phyloP scores from a whole-genome alignment of 2,888 invertebrate species.

The Crossocerus cetratus region DNA sequence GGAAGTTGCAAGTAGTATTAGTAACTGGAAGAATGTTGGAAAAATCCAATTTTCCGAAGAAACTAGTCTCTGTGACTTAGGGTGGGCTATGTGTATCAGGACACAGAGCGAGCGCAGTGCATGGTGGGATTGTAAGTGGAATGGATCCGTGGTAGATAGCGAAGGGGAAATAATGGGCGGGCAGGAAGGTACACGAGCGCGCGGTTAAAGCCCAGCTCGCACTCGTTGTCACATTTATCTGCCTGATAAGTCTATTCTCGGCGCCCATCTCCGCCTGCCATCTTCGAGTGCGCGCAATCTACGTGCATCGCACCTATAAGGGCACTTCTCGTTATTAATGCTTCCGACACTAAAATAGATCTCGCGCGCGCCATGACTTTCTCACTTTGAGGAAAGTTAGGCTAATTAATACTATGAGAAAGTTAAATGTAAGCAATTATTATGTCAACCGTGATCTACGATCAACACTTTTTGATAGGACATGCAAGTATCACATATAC shows the following conservation, averaged over 20 bases:
- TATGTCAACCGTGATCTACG: too few species aligned
- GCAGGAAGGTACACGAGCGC: constrained; percentile 36
- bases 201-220: constrained; percentile 47
- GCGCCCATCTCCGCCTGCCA: constrained; percentile 48
- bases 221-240: constrained; percentile 56
- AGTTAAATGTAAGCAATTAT: too few species aligned
- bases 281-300: constrained; percentile 41
- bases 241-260: constrained; percentile 56
- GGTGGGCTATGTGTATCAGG: too few species aligned
- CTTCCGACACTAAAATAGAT: constrained; percentile 29
- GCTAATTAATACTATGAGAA: too few species aligned
- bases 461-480: too few species aligned
- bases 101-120: constrained; percentile 16
- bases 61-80: too few species aligned
- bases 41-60: too few species aligned
- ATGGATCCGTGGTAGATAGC: constrained; percentile 54
- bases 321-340: constrained; percentile 46
- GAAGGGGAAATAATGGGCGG: constrained; percentile 54
- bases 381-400: not conserved
- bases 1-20: too few species aligned
- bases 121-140: constrained; percentile 50
- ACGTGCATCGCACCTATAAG: constrained; percentile 43
- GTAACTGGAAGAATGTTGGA: too few species aligned
- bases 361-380: constrained; percentile 5
- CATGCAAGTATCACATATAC: too few species aligned